These are phyloP conservation scores for Pipistrellus pipistrellus DNA, from an alignment of 2,797 vertebrate genomes.

Conservation along the genomic window DNA sequence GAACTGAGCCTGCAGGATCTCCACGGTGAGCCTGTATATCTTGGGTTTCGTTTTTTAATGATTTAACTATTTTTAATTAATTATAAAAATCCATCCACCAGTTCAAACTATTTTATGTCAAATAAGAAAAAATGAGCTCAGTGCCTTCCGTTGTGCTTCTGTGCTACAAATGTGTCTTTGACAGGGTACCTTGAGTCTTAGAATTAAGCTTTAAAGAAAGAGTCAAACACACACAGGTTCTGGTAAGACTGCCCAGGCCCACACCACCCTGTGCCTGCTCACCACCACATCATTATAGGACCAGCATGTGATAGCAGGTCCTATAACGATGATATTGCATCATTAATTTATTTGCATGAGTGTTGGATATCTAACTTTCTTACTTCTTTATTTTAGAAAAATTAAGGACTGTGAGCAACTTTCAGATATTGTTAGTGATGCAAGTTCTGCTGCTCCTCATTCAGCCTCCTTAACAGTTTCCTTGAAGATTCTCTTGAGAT, in stretches of 20 bases:
- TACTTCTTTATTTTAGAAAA: not conserved
- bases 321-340: not conserved
- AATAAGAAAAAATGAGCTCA: not conserved
- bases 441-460: not conserved
- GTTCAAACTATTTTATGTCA: not conserved
- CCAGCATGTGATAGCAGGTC: not conserved
- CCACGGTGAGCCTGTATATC: rapidly evolving
- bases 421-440: not conserved
- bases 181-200: not conserved
- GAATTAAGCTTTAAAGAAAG: not conserved
- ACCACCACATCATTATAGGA: not conserved
- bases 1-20: not conserved
- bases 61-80: conserved; percentile 5
- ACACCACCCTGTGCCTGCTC: not conserved
- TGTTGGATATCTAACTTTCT: not conserved
- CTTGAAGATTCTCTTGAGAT: not conserved
- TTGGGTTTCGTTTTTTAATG: not conserved
- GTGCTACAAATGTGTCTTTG: not conserved
- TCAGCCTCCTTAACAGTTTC: not conserved
- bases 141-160: rapidly evolving
- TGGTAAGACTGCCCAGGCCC: not conserved
- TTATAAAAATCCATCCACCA: not conserved
- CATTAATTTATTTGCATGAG: not conserved
- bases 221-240: not conserved
- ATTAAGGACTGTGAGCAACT: not conserved